A percentile compares a stretch with the other conserved stretches of the same genome.
Conservation (phyloP, 1,140 invertebrate genomes). For the Musca vetustissima region DNA sequence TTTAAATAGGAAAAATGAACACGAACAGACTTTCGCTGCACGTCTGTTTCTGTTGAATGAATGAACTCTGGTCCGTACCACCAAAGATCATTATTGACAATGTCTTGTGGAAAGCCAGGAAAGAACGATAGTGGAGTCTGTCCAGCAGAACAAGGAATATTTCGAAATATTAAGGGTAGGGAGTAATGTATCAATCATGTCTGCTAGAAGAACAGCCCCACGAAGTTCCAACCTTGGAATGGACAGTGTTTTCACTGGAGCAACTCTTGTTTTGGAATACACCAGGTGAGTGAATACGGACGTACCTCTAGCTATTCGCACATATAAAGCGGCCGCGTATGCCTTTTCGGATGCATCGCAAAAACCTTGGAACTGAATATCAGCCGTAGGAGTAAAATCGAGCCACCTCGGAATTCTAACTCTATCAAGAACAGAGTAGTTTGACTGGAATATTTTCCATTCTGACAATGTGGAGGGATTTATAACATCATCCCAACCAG, state of each 20-base stretch:
- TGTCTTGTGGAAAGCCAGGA: too few relatives aligned
- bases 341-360: background rate
- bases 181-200: too few relatives aligned
- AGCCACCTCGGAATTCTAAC: background rate
- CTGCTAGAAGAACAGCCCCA: too few relatives aligned
- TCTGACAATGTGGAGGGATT: background rate
- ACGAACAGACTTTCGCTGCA: too few relatives aligned
- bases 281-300: background rate
- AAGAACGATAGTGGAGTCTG: too few relatives aligned
- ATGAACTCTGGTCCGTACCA: too few relatives aligned
- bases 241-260: slow-evolving; percentile 42
- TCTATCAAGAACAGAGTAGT: background rate
- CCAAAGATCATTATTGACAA: too few relatives aligned
- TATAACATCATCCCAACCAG: slow-evolving; percentile 52
- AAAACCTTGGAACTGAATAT: slow-evolving; percentile 8
- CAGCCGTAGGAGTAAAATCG: background rate
- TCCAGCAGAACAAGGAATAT: too few relatives aligned
- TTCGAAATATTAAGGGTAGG: too few relatives aligned
- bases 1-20: too few relatives aligned
- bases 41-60: too few relatives aligned
- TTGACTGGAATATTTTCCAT: background rate
- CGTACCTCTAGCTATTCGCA: background rate
- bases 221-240: too few relatives aligned
- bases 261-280: slow-evolving; percentile 29
- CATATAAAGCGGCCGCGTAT: background rate